Percentiles rank a stretch among this genome's conserved stretches.
Conservation (phyloP, 53 echinoderm and acorn worm species). For the Temnopleurus reevesii region DNA sequence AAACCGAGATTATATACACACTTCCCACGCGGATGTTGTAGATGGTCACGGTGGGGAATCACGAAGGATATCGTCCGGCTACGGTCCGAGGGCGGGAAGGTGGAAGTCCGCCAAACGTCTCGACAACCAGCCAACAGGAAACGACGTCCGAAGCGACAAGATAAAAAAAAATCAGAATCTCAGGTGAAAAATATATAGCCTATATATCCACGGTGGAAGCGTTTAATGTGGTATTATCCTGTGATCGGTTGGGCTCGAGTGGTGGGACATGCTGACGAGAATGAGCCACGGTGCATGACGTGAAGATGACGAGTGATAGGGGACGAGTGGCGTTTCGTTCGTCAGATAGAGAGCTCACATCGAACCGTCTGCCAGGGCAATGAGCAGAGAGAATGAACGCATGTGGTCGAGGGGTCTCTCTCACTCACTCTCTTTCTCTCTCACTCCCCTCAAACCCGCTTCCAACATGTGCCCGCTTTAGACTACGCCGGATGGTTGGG, state of each 20-base stretch:
- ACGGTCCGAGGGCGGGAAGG: conserved; percentile 45
- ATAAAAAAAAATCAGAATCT: no score
- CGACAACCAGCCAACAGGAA: conserved; percentile 19
- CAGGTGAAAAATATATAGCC: background rate
- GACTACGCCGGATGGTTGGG: conserved; percentile 44
- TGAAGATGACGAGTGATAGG: conserved; percentile 5
- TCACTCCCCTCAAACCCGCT: background rate
- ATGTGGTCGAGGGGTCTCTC: conserved; percentile 2
- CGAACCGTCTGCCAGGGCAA: conserved; percentile 14
- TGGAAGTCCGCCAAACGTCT: conserved; percentile 47
- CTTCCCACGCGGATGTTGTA: conserved; percentile 38
- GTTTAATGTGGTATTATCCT: background rate
- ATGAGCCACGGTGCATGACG: background rate
- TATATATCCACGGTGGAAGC: background rate
- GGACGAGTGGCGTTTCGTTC: conserved; percentile 24
- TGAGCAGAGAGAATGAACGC: conserved; percentile 33
- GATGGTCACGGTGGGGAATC: background rate
- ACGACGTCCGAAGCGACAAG: conserved; percentile 14
- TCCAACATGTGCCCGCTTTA: conserved; percentile 53
- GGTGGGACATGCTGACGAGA: background rate
- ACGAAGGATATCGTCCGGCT: conserved; percentile 40
- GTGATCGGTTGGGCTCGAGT: background rate
- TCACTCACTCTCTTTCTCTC: conserved; percentile 19
- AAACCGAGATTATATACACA: background rate
- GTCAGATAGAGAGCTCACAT: conserved; percentile 14